phyloP scores from a whole-genome alignment of 2,113 vertebrate genomes.

The Microcebus lehilahytsara region DNA sequence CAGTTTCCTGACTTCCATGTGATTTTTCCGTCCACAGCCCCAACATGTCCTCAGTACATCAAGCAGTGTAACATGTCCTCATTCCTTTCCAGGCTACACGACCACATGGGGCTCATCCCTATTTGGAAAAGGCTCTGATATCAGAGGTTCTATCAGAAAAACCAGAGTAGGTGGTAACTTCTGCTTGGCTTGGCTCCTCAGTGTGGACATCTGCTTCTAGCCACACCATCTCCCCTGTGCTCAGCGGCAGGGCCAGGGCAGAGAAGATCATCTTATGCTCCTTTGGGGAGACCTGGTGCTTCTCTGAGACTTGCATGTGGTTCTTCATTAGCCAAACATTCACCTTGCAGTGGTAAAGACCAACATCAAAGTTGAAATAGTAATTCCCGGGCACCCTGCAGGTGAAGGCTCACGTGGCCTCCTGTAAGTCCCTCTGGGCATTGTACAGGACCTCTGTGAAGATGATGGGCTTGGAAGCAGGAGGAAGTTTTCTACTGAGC shows the following conservation, averaged over 20 bases:
- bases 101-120: too few relatives aligned
- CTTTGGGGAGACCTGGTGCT: not conserved
- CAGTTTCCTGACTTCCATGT: too few relatives aligned
- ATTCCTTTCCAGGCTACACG: not conserved
- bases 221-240: not conserved
- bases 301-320: not conserved
- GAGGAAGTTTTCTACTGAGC: not conserved
- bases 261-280: not conserved
- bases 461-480: not conserved
- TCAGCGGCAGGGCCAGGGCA: not conserved
- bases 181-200: not conserved
- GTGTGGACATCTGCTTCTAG: not conserved
- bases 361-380: not conserved
- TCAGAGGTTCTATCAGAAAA: not conserved
- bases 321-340: not conserved
- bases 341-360: not conserved
- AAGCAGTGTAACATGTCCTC: not conserved
- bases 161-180: not conserved
- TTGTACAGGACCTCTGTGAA: not conserved
- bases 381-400: constrained; percentile 8
- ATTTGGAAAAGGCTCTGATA: not conserved
- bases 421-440: not conserved
- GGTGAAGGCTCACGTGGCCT: not conserved
- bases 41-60: too few relatives aligned
- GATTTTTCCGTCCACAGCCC: too few relatives aligned